Percentiles rank a stretch among this genome's conserved stretches.
These are phyloP conservation scores for Muscicapa comitata DNA, from an alignment of 2,797 vertebrate species.

Conservation along the genomic window DNA sequence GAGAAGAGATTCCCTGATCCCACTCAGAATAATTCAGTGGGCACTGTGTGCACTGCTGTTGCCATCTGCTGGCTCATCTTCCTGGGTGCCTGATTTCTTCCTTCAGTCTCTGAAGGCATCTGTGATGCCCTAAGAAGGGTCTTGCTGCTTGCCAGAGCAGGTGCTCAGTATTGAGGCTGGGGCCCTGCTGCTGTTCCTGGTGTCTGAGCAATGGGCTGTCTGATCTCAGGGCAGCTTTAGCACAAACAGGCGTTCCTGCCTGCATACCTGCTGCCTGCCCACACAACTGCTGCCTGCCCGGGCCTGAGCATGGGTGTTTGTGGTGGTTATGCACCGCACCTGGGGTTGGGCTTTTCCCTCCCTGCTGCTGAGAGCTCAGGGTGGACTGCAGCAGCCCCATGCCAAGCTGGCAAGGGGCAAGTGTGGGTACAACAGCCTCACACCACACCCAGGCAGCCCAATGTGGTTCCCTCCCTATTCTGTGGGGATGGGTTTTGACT, in stretches of 20 bases:
- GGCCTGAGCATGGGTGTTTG: not conserved
- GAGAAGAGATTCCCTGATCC: not conserved
- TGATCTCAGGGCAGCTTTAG: not conserved
- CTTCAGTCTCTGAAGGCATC: not conserved
- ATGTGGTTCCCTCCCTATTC: accelerated
- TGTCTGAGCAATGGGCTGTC: not conserved
- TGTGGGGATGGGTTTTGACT: accelerated
- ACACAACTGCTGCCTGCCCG: not conserved
- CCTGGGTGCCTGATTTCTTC: not conserved
- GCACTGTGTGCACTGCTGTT: not conserved
- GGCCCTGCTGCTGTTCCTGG: not conserved
- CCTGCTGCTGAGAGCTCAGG: not conserved
- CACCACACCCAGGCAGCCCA: accelerated
- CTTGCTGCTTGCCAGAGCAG: not conserved
- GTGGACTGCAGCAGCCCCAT: not conserved
- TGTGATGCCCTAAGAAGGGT: accelerated
- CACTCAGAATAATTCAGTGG: accelerated
- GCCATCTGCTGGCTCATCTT: constrained; percentile 36
- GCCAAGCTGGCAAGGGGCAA: not conserved
- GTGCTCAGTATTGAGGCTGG: accelerated
- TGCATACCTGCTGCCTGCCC: constrained; percentile 1
- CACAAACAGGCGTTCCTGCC: not conserved
- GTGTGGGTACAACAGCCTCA: not conserved
- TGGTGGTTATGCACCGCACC: accelerated
- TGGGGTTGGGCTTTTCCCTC: not conserved